phyloP scores from a whole-genome alignment of 1,140 invertebrate species.

The Phenacoccus solenopsis region DNA sequence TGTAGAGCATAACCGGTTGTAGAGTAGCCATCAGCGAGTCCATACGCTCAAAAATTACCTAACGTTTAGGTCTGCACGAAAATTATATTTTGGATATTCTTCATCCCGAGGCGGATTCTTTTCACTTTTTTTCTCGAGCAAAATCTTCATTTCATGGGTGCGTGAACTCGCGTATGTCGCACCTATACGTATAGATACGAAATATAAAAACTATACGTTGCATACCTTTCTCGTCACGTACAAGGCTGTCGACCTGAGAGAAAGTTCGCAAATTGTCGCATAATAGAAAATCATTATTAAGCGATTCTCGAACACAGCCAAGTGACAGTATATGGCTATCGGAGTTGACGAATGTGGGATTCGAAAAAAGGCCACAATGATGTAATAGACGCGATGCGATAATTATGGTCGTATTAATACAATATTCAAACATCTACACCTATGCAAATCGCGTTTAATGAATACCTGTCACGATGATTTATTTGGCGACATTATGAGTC shows the following conservation, averaged over 20 bases:
- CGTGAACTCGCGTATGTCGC: too few relatives aligned
- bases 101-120: too few relatives aligned
- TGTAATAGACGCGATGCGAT: neutral
- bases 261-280: neutral
- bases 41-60: too few relatives aligned
- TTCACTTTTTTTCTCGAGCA: too few relatives aligned
- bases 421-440: neutral
- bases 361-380: neutral
- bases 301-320: neutral
- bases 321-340: constrained; percentile 1
- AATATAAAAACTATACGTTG: too few relatives aligned
- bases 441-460: neutral
- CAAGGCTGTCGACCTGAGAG: neutral
- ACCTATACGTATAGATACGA: too few relatives aligned
- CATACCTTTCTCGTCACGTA: neutral
- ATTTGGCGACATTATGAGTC: neutral
- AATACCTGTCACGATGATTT: neutral
- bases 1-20: too few relatives aligned
- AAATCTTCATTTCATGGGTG: too few relatives aligned
- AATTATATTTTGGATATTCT: too few relatives aligned
- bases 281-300: neutral
- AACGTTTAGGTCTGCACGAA: too few relatives aligned
- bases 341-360: neutral
- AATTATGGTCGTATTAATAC: neutral
- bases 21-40: too few relatives aligned